Evolutionary conservation across 2,888 invertebrate genomes (phyloP), one percentile per base, ranked within the genome.

Genomic region (Eupithecia vulgata): DNA sequence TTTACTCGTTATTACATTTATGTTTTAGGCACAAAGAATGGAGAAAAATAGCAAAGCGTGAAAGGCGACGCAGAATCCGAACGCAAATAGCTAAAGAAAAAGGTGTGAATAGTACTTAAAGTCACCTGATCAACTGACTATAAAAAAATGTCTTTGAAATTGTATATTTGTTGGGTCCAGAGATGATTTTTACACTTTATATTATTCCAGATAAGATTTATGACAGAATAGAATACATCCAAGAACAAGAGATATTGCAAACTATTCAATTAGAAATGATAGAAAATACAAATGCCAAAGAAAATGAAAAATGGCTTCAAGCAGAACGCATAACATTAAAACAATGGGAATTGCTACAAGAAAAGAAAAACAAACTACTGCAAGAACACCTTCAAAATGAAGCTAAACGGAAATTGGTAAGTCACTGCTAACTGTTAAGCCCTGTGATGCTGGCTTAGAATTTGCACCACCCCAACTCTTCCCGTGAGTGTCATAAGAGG

Each of bases 1-100:
- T 52, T 37, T 12, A n/a, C n/a, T 59, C 12, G 1, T 5, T 59
- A 3, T 59, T 30, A 25, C 10, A 52, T 59, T 15, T 30, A 12
- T 34, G 10, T 76, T 71, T 12, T 35, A 96, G 96, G 81, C 96
- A 96, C 88, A 95, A 95, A 83, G 94, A 95, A 85, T 97, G 97
- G 97, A 95, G 98, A 81, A 96, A 96, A 90, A 82, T 95, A 76
- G 96, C 95, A 0, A 98, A 97, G 90, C 97, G 95, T 83, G 92
- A 95, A 82, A 95, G 97, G 89, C 95, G 97, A 75, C 96, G 96
- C 87, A 95, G 95, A 72, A 92, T 96, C 75, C 94, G 98, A 67
- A 96, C 94, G 78, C 84, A 88, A 80, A 82, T 88, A 70, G 97
- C 97, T 1, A 92, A 90, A 79, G 87, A 95, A 82, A 95, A 95